Evolutionary conservation across 2,113 vertebrate genomes (phyloP).

Genomic region (Petrocephalus zakoni): DNA sequence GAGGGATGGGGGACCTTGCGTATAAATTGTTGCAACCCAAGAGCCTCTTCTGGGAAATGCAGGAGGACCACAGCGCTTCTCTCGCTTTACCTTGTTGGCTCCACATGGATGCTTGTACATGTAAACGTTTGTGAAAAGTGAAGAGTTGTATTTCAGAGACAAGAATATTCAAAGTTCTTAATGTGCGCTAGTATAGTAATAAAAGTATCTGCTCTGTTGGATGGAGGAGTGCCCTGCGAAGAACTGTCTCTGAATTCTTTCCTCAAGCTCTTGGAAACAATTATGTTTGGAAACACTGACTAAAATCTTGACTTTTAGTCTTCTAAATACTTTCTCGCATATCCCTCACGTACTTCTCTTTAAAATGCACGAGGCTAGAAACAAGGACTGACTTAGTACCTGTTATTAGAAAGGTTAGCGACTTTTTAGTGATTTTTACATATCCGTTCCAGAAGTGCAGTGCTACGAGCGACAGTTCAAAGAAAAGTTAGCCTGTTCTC

Average conservation of each 20-base stretch:
- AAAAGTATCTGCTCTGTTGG: background rate
- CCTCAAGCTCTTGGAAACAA: background rate
- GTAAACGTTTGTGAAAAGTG: background rate
- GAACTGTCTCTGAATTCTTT: background rate
- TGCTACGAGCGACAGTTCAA: background rate
- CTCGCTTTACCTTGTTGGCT: background rate
- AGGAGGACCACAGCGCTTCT: background rate
- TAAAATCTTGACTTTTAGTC: background rate
- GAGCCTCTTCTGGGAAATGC: background rate
- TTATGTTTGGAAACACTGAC: constrained; percentile 1
- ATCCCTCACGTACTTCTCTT: background rate
- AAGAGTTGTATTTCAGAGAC: background rate
- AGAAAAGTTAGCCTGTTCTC: background rate
- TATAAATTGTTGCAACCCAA: background rate
- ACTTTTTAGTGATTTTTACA: background rate
- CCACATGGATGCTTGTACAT: background rate
- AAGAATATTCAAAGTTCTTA: background rate
- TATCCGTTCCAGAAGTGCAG: background rate
- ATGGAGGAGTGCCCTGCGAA: background rate
- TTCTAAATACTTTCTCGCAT: background rate
- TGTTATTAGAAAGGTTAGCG: background rate
- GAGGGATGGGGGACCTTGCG: background rate
- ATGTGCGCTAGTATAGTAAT: background rate
- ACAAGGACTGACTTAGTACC: background rate
- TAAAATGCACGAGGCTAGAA: background rate